Evolutionary conservation across 2,888 invertebrate genomes (phyloP).

Genomic region (Plemyria rubiginata): DNA sequence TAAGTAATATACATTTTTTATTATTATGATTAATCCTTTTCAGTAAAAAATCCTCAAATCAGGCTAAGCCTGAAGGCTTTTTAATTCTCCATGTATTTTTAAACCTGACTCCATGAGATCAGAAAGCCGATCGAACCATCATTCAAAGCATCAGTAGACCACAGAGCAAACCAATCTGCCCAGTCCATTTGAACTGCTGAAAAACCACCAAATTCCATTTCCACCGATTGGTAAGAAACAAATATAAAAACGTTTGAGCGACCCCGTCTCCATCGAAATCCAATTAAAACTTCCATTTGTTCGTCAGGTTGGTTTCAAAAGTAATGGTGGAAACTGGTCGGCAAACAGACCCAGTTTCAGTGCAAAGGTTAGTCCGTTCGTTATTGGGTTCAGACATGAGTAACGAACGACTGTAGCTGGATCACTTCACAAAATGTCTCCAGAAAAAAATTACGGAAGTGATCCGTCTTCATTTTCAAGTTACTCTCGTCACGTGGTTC

Average conservation of each 20-base stretch:
- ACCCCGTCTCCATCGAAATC: conserved; percentile 31
- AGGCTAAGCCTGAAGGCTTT: too few relatives aligned
- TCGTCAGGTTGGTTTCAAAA: conserved; percentile 19
- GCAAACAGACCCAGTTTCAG: conserved; percentile 19
- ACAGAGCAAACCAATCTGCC: conserved; percentile 22
- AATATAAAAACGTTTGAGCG: conserved; percentile 28
- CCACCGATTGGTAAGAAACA: conserved; percentile 24
- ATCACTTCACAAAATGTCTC: background rate
- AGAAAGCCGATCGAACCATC: background rate
- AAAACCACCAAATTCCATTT: conserved; percentile 32
- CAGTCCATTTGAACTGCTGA: conserved; percentile 26
- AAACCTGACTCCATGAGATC: background rate
- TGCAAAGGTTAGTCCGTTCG: background rate
- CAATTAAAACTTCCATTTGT: conserved; percentile 40
- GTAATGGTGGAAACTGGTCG: conserved; percentile 22
- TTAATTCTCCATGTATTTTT: background rate
- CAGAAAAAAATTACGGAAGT: too few relatives aligned
- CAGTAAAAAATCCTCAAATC: too few relatives aligned
- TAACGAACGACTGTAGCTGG: background rate
- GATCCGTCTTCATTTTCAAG: too few relatives aligned
- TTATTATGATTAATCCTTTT: too few relatives aligned
- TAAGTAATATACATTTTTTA: too few relatives aligned
- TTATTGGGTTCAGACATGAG: background rate
- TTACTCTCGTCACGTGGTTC: too few relatives aligned
- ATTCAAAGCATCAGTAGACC: conserved; percentile 11